Conservation (phyloP, 2,113 vertebrate genomes). For the Murina feae region DNA sequence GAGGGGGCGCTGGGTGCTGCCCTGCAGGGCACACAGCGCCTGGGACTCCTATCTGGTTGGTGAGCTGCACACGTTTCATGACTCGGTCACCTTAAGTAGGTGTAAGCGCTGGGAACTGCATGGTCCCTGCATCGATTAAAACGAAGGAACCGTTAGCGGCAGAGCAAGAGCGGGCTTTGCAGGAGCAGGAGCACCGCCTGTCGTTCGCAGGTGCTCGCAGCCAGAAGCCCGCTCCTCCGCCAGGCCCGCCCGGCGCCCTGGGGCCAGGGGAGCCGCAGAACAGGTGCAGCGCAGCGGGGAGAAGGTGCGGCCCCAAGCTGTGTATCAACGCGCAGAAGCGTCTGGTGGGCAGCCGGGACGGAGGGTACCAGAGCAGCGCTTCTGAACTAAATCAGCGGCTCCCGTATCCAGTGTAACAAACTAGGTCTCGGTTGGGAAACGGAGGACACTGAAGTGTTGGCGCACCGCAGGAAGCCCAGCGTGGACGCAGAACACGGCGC, state of each 20-base stretch:
- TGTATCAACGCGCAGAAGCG: not conserved
- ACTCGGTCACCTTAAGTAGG: not conserved
- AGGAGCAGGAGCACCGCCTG: not conserved
- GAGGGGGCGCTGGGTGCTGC: not conserved
- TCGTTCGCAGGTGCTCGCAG: not conserved
- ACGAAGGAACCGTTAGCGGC: not conserved
- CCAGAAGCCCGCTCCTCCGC: not conserved
- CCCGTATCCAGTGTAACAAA: not conserved
- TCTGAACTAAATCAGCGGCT: not conserved
- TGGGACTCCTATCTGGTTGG: not conserved
- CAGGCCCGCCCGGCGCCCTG: not conserved
- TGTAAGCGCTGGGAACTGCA: not conserved
- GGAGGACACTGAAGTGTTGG: not conserved
- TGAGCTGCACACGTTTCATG: not conserved
- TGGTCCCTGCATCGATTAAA: not conserved
- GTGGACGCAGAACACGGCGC: not conserved
- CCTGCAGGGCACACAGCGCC: not conserved
- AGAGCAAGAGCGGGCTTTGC: not conserved
- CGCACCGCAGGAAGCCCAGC: not conserved
- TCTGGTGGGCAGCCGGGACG: not conserved
- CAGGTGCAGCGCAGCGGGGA: not conserved
- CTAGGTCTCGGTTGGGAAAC: not conserved
- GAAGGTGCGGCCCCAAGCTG: not conserved
- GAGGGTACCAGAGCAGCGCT: not conserved
- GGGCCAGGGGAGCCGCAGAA: not conserved